Evolutionary conservation across 2,797 vertebrate genomes (phyloP).

Genomic region (Naso thynnoides): DNA sequence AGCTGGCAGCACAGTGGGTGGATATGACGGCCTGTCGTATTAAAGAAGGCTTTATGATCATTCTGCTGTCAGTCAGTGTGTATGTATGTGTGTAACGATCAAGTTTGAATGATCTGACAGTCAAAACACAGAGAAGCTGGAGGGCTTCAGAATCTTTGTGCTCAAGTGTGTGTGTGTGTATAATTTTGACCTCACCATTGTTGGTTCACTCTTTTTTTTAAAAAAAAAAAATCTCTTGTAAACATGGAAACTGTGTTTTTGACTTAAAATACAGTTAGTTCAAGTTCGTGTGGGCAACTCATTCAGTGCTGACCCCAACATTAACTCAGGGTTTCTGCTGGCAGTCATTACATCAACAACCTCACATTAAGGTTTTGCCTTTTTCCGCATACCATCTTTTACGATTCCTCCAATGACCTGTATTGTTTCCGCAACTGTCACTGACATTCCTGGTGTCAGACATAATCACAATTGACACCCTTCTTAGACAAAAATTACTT

Average conservation of each 20-base stretch:
- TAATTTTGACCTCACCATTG: constrained; percentile 4
- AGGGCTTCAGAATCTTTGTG: constrained; percentile 11
- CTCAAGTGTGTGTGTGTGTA: background rate
- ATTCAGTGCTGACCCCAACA: background rate
- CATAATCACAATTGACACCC: too few species aligned
- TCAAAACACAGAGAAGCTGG: constrained; percentile 38
- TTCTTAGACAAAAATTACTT: too few species aligned
- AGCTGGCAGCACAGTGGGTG: constrained; percentile 19
- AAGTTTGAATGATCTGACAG: constrained; percentile 51
- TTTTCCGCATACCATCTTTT: background rate
- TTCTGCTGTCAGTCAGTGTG: constrained; percentile 44
- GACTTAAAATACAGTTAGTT: background rate
- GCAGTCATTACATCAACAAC: background rate
- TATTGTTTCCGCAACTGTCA: too few species aligned
- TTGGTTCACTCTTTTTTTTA: constrained; percentile 20
- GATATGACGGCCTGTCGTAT: constrained; percentile 15
- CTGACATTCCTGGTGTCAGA: too few species aligned
- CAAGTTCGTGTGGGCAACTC: background rate
- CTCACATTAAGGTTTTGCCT: background rate
- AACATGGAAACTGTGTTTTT: background rate
- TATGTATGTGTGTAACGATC: background rate
- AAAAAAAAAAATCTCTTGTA: constrained; percentile 14
- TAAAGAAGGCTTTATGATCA: constrained; percentile 41
- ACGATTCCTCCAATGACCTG: background rate
- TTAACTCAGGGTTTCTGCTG: background rate